Base-by-base conservation (phyloP, 2,113 vertebrate genomes). In the Hiodon alosoides region DNA sequence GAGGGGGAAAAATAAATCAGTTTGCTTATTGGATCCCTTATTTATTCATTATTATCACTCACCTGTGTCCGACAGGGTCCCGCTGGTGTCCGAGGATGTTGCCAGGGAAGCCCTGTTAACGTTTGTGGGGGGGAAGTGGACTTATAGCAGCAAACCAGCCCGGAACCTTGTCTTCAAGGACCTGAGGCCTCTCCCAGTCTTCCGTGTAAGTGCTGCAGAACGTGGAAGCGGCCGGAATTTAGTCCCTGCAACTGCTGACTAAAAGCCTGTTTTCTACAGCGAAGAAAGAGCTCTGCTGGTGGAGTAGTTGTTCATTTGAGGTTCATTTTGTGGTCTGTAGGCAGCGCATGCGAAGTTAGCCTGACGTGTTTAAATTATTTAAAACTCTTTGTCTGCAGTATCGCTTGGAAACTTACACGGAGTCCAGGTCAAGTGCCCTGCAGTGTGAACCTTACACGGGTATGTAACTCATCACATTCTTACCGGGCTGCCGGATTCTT, bases 401-500 rank as follows among this genome's bases (percentile, higher is more conserved):
- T 76, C 89, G 90, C 0, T 86, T 95, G 80, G 92, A 94, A 87
- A 95, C 90, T 8, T 94, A 90, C 83, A 91, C 90, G 0, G 94
- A 95, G 84, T 92, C 89, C 72, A 90, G 94, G 83, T 86, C 87
- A 73, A 94, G 90, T 1, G 79, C 90, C 78, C 93, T 93, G 94
- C 87, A 86, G 7, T 92, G 86, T 57, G 90, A 93, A 70, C 85
- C 92, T 13, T 93, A 85, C 76, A 87, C 83, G 7, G 83, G 90
- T 89, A 79, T 85, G 87, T 71, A 50, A 31, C 13, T 31, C 31
- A 31, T 31, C 31, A 66, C 17, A 60, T 65, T 46, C n/a, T 48
- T 6, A 57, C 46, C 14, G 50, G 50, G 7, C 10, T n/a, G 72
- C 47, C 10, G 47, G 16, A 47, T 53, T 51, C 52, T 64, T 47